Percentiles rank a stretch among this genome's conserved stretches.
Evolutionary conservation across 2,113 vertebrate genomes (phyloP).

Genomic region (Ptychochromis oligacanthus): DNA sequence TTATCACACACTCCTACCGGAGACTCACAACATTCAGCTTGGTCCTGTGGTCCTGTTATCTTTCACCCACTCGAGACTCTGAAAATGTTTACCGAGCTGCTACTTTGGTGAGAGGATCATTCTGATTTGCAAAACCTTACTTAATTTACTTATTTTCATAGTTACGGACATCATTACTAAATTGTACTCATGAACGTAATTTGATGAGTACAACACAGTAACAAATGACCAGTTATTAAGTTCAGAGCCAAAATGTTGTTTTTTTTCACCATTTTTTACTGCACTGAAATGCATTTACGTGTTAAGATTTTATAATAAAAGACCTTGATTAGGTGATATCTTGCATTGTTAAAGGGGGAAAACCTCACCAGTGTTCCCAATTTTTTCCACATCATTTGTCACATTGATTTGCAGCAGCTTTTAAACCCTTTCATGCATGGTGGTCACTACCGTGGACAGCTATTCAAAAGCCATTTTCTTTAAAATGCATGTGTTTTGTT

Average conservation of each 20-base stretch:
- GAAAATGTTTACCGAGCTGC: not conserved
- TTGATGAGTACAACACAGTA: too few species aligned
- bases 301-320: not conserved
- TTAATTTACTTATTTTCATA: not conserved
- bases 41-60: not conserved
- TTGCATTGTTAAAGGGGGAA: not conserved
- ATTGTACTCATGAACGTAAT: too few species aligned
- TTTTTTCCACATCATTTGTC: not conserved
- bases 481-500: too few species aligned
- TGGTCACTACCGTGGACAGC: too few species aligned
- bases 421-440: too few species aligned
- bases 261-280: not conserved
- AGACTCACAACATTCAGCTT: slow-evolving; percentile 3
- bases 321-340: not conserved
- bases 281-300: not conserved
- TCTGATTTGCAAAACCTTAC: not conserved
- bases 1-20: slow-evolving; percentile 4
- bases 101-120: not conserved
- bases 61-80: slow-evolving; percentile 3
- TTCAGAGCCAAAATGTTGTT: too few species aligned
- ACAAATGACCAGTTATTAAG: too few species aligned
- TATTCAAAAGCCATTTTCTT: too few species aligned
- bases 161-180: too few species aligned
- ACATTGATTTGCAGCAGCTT: not conserved
- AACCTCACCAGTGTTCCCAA: not conserved